These are phyloP conservation scores for Mugil cephalus DNA, from an alignment of 2,113 vertebrate species.

Conservation along the genomic window DNA sequence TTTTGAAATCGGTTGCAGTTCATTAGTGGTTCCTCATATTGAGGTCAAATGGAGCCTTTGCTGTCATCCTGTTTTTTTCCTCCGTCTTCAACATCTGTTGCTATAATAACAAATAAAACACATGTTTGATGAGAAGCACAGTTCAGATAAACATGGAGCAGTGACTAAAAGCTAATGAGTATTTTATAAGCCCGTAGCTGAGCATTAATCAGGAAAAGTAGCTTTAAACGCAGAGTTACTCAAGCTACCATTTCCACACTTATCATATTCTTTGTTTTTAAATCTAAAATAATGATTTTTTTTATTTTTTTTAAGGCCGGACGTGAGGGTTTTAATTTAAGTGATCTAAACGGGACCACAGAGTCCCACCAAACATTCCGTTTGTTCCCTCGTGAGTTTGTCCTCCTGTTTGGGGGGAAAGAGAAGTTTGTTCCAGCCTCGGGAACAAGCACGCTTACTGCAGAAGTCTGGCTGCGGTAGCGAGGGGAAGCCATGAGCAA, in stretches of 20 bases:
- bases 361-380: neutral
- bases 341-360: too few species aligned
- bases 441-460: slow-evolving; percentile 43
- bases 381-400: neutral
- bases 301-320: neutral
- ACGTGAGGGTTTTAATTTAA: neutral
- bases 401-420: slow-evolving; percentile 26
- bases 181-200: slow-evolving; percentile 7
- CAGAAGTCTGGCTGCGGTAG: slow-evolving; percentile 63
- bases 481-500: slow-evolving; percentile 78
- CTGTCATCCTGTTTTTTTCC: too few species aligned
- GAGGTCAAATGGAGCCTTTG: neutral
- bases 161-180: slow-evolving; percentile 18
- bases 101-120: neutral
- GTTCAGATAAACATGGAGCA: neutral
- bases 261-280: too few species aligned
- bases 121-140: slow-evolving; percentile 8
- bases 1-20: neutral
- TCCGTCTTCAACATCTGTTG: too few species aligned
- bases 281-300: too few species aligned
- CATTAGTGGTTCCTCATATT: neutral
- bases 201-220: neutral
- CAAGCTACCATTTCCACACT: neutral
- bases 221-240: neutral
- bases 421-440: slow-evolving; percentile 50